Evolutionary conservation across 2,113 vertebrate genomes (phyloP), one percentile per base, ranked within the genome.

Genomic region (Lipophrys pholis): DNA sequence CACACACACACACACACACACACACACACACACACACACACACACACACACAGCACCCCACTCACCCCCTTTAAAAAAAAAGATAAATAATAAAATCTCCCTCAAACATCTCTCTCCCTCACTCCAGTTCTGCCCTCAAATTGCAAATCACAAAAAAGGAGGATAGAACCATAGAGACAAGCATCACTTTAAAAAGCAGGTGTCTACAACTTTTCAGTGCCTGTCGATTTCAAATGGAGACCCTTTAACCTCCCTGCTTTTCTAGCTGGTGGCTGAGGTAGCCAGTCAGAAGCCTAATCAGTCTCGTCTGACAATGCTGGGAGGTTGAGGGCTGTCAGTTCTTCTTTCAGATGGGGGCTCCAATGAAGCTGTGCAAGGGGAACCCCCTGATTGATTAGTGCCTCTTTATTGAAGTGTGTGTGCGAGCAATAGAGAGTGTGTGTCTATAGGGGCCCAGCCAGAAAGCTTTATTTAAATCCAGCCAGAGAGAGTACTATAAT

Each of bases 101-200:
- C 81, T 78, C 78, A 79, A 89, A 87, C 82, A 86, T 76, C 76
- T 86, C 83, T 69, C 78, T 81, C 78, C 80, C 65, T 79, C 78
- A 73, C 76, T 67, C 78, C 83, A 51, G 71, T 35, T 46, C 55
- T 82, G 80, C 83, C 89, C 89, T 90, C 82, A 90, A 82, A 91
- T 92, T 89, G 88, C 86, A 77, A 75, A 82, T 82, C 81, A 90
- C 87, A 87, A 91, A 90, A 90, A 90, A 88, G 80, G 91, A 87
- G 87, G 84, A 87, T 73, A 85, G 85, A 78, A 78, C 78, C 51
- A 54, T 77, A 70, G 83, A 84, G 84, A 92, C 88, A 91, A 93
- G 89, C 86, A 88, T 90, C 84, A 88, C 91, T 95, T 93, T 91
- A 91, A 88, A 91, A 93, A 91, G 93, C 93, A 95, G 94, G 93